Base-by-base conservation (phyloP, 2,888 invertebrate genomes). In the Drosophila nigricruria region DNA sequence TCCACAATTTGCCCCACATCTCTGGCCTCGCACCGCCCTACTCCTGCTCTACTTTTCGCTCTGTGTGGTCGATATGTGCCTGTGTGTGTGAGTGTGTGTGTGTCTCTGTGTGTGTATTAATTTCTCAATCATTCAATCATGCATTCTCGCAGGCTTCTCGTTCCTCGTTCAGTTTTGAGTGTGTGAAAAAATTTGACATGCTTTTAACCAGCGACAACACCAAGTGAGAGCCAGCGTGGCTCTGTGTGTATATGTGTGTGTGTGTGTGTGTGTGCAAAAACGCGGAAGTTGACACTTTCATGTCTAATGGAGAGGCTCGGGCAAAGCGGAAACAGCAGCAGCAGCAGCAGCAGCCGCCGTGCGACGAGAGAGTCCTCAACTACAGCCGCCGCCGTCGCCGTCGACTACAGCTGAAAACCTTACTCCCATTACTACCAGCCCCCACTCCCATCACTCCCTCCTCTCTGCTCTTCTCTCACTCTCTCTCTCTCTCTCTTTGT, bases 61-160 rank as follows among this genome's bases (percentile, higher is more conserved):
- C 42, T 72, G 68, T 83, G 73, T 76, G 71, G 40, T 54, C 36
- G 63, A 45, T 52, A 61, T 45, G 12, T 60, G 38, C 16, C n/a
- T 64, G 47, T 40, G 64, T 77, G 16, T 60, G 49, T 47, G 14
- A 42, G 38, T 42, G 9, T 56, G n/a, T 38, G 27, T 66, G 34
- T 63, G 53, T 58, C 16, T 36, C 16, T 36, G 42, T 42, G 20
- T 80, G 82, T 84, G 82, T 82, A 82, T 87, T 84, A 84, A 84
- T 84, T 84, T 84, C 84, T 85, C 85, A 85, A 85, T 84, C 84
- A 84, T 84, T 84, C 84, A 87, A 84, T 84, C 87, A 87, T 82
- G 70, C 84, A 84, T 84, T 84, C 82, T 84, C 80, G 63, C 86
- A 82, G 86, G 73, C 86, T 52, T 45, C 54, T 53, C 56, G 9